A percentile compares a stretch with the other conserved stretches of the same genome.
Evolutionary conservation across 2,888 invertebrate species (phyloP).

Genomic region (Pimpla rufipes): DNA sequence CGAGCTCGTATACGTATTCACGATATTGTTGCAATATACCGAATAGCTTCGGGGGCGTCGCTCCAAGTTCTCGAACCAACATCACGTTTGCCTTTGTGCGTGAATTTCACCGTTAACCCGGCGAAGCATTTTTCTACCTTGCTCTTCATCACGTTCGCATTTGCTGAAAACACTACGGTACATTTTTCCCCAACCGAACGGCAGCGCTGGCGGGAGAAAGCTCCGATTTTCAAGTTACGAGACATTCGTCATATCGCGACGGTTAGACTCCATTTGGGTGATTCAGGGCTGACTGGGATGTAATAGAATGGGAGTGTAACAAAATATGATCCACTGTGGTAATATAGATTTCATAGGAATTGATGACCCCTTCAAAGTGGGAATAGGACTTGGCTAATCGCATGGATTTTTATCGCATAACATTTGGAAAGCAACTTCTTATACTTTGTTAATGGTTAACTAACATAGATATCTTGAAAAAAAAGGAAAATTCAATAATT

Average conservation of each 20-base stretch:
- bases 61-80: slow-evolving; percentile 28
- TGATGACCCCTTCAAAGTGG: not conserved
- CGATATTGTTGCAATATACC: slow-evolving; percentile 46
- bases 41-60: slow-evolving; percentile 44
- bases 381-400: too few relatives aligned
- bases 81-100: slow-evolving; percentile 58
- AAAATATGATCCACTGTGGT: not conserved
- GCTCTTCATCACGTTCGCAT: slow-evolving; percentile 28
- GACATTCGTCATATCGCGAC: not conserved
- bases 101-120: slow-evolving; percentile 25
- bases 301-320: not conserved
- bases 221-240: slow-evolving; percentile 49
- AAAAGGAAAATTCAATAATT: too few relatives aligned
- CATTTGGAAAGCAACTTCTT: too few relatives aligned
- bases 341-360: not conserved
- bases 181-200: slow-evolving; percentile 34
- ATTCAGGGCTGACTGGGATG: not conserved
- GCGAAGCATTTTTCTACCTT: not conserved
- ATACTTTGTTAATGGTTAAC: too few relatives aligned
- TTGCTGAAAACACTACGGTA: slow-evolving; percentile 15
- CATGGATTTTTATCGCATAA: too few relatives aligned
- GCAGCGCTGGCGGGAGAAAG: slow-evolving; percentile 19
- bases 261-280: not conserved
- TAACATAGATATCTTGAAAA: too few relatives aligned
- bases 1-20: not conserved